Evolutionary conservation across 2,888 invertebrate genomes (phyloP).

Genomic region (Apodemia mormo): DNA sequence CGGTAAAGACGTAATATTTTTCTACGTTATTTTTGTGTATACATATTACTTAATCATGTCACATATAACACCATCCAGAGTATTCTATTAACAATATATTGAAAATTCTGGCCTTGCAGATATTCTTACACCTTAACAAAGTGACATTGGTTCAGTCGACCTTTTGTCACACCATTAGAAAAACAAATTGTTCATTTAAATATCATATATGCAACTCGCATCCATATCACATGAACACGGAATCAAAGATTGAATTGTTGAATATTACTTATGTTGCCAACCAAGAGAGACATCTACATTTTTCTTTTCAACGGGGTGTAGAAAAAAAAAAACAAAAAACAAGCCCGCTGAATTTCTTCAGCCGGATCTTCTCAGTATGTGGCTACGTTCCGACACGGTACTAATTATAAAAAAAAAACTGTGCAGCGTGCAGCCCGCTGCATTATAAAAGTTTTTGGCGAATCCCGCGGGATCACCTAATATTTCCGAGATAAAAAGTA

Average conservation of each 20-base stretch:
- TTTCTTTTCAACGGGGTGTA: no score
- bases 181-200: constrained; percentile 41
- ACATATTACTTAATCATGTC: not conserved
- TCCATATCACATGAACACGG: constrained; percentile 35
- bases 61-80: constrained; percentile 46
- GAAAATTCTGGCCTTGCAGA: constrained; percentile 42
- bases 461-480: no score
- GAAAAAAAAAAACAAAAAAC: no score
- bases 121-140: constrained; percentile 30
- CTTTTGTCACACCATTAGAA: constrained; percentile 35
- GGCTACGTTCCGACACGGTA: no score
- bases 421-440: no score
- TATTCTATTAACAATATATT: constrained; percentile 51
- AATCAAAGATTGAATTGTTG: constrained; percentile 32
- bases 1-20: not conserved
- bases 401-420: no score
- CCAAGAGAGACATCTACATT: not conserved
- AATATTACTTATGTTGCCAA: constrained; percentile 20
- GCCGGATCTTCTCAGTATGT: no score
- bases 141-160: constrained; percentile 37
- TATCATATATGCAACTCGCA: constrained; percentile 45
- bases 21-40: not conserved
- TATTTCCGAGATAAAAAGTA: no score
- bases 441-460: no score
- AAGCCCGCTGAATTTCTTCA: no score